Evolutionary conservation across 2,113 vertebrate species (phyloP), one percentile per base, ranked within the genome.

Genomic region (Vimba vimba): DNA sequence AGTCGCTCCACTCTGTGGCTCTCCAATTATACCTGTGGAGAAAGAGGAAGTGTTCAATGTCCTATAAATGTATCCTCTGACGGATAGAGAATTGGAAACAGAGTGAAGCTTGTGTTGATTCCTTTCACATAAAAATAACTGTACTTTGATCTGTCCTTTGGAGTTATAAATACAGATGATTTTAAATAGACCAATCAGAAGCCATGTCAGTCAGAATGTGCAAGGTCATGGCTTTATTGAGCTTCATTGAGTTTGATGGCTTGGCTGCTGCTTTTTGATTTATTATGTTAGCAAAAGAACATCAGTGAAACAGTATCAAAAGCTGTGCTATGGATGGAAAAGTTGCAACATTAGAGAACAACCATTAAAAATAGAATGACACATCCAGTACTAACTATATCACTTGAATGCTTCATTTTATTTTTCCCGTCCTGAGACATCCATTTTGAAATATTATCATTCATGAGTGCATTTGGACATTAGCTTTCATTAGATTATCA

Each of bases 1-100:
- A 99, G 79, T 99, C 98, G 0, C 94, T 97, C 98, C 98, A 99
- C 89, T 98, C 97, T 0, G 97, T 97, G 23, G 95, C 94, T 89
- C 94, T 96, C 98, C 98, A 99, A 52, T 90, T 95, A 9, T 98
- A 98, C 79, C 98, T 99, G 89, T 5, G 39, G 69, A 75, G 33
- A 84, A 19, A 79, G 2, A 84, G n/a, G 45, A n/a, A n/a, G 82
- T 68, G 43, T 59, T 36, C 19, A 74, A 74, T 59, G 82, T 25
- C 43, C 47, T 55, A 33, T 83, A 43, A n/a, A 69, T 69, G 52
- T 55, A 69, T 82, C 45, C 64, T 69, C 64, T 69, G 62, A 50
- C 33, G 10, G 45, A 64, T 36, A 36, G 23, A 68, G 27, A 21
- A 19, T 25, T 4, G 23, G 6, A 39, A 8, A 43, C 36, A 25